Evolutionary conservation across 2,888 invertebrate genomes (phyloP).

Genomic region (Andrena marginata): DNA sequence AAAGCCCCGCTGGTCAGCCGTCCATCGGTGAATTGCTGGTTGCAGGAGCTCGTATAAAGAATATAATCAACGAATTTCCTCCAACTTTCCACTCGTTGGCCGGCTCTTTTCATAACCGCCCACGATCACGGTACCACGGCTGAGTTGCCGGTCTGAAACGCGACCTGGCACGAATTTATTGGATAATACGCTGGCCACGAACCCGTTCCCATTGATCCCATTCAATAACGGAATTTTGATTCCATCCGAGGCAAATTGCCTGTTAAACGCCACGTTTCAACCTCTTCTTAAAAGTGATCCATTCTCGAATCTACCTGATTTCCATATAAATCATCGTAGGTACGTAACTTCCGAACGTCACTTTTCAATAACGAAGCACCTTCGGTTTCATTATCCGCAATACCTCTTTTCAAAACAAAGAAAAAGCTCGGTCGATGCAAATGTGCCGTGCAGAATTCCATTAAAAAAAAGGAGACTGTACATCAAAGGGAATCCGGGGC

Average conservation of each 20-base stretch:
- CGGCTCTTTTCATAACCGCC: conserved; percentile 19
- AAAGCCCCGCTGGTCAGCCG: conserved; percentile 20
- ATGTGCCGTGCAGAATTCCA: neutral
- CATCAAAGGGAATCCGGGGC: neutral
- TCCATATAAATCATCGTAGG: no score
- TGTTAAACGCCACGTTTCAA: neutral
- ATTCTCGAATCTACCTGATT: no score
- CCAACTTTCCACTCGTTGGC: conserved; percentile 36
- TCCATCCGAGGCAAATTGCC: neutral
- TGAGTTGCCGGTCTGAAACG: conserved; percentile 19
- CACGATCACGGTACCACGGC: neutral
- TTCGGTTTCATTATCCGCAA: no score
- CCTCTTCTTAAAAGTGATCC: no score
- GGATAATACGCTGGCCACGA: neutral
- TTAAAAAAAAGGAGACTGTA: neutral
- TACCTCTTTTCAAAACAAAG: no score
- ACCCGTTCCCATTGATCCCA: neutral
- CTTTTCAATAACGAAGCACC: no score
- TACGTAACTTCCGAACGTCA: no score
- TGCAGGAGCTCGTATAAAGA: conserved; percentile 32
- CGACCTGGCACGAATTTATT: conserved; percentile 8
- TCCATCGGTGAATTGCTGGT: conserved; percentile 32
- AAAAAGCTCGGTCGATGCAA: no score
- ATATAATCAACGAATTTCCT: conserved; percentile 54
- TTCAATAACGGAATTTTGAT: conserved; percentile 14